Evolutionary conservation across 2,113 vertebrate species (phyloP).

Genomic region (Oenanthe oenanthe): DNA sequence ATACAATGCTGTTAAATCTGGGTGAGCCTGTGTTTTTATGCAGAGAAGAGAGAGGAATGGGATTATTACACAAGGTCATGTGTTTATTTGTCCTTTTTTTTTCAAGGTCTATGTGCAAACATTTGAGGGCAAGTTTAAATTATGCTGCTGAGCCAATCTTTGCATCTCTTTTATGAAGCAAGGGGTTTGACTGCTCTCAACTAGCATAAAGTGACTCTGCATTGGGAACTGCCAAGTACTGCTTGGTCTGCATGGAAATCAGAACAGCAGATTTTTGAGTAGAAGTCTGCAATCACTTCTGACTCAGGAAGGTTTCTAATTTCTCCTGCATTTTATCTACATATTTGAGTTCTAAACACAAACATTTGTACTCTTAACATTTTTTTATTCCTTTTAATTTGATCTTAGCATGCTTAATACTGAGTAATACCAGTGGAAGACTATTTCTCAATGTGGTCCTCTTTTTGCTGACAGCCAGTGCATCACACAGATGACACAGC

Average conservation of each 20-base stretch:
- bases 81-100: neutral
- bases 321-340: neutral
- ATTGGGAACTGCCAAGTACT: neutral
- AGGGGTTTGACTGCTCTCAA: constrained; percentile 11
- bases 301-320: neutral
- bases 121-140: constrained; percentile 39
- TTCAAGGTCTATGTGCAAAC: constrained; percentile 11
- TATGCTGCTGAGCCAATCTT: neutral
- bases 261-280: neutral
- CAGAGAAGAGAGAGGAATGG: neutral
- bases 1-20: neutral
- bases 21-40: neutral
- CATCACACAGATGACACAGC: neutral
- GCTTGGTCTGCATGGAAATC: neutral
- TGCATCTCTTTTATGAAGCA: constrained; percentile 15
- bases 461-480: neutral
- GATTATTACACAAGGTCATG: neutral
- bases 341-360: neutral
- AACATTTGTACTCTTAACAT: neutral
- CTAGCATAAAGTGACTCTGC: neutral
- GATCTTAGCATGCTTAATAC: neutral
- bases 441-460: neutral
- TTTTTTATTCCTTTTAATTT: neutral
- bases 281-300: neutral
- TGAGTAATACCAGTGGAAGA: neutral